These are phyloP conservation scores for Leptinotarsa undecemlineata DNA, from an alignment of 1,140 invertebrate genomes.

Conservation along the genomic window DNA sequence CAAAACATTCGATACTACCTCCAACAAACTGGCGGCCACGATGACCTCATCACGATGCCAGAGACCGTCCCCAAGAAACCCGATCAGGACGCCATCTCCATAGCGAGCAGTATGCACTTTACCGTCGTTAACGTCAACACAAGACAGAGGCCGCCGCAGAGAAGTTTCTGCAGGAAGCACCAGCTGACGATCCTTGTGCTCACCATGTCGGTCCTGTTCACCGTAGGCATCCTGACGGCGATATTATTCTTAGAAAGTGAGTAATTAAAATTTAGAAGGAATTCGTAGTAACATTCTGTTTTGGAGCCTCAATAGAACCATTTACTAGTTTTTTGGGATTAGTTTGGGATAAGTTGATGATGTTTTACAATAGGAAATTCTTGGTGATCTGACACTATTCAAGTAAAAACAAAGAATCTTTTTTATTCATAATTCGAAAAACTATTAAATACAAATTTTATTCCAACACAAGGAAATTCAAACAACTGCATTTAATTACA, in stretches of 20 bases:
- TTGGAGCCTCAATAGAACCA: too few species aligned
- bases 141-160: constrained; percentile 61
- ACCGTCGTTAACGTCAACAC: constrained; percentile 80
- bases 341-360: neutral
- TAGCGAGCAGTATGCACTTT: constrained; percentile 83
- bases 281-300: too few species aligned
- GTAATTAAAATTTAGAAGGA: constrained; percentile 46
- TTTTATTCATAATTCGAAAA: too few species aligned
- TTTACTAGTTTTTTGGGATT: too few species aligned
- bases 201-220: constrained; percentile 77
- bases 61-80: constrained; percentile 53
- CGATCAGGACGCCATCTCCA: constrained; percentile 67
- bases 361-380: constrained; percentile 12
- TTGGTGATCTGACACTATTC: too few species aligned
- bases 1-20: constrained; percentile 53
- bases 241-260: constrained; percentile 72
- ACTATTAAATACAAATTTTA: too few species aligned
- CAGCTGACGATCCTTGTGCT: constrained; percentile 78
- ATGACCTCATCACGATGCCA: constrained; percentile 43
- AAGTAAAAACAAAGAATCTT: too few species aligned
- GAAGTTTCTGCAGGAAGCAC: constrained; percentile 74
- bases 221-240: constrained; percentile 74
- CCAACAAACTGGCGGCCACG: constrained; percentile 40
- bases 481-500: too few species aligned
- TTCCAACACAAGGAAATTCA: too few species aligned